A percentile compares a stretch with the other conserved stretches of the same genome.
Conservation (phyloP, 2,113 vertebrate species). For the Boulengeromyrus knoepffleri region DNA sequence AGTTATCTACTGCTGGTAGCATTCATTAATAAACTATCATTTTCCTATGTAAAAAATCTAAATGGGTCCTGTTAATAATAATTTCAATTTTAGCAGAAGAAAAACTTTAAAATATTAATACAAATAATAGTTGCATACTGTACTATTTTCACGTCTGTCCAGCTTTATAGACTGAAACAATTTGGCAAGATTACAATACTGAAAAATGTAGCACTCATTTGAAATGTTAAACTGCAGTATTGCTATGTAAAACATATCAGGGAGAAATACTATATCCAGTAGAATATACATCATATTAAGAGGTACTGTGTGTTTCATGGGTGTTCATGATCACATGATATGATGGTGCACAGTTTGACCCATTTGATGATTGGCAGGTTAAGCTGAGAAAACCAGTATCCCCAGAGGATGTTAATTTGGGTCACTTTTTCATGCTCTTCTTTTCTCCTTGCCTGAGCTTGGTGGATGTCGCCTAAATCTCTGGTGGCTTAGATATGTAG, state of each 20-base stretch:
- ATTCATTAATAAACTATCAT: background rate
- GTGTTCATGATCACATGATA: constrained; percentile 2
- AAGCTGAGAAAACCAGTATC: constrained; percentile 20
- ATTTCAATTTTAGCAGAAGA: background rate
- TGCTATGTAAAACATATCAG: background rate
- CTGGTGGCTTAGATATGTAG: constrained; percentile 39
- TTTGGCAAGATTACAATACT: background rate
- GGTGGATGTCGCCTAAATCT: constrained; percentile 48
- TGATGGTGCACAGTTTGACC: constrained; percentile 3
- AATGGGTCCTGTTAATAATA: background rate
- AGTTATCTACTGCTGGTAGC: no score
- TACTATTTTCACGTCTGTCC: background rate
- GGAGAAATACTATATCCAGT: background rate
- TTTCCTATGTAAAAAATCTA: background rate
- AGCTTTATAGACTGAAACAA: background rate
- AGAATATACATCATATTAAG: background rate
- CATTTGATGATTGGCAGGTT: constrained; percentile 16
- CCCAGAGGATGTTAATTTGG: constrained; percentile 14
- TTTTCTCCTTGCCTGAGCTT: constrained; percentile 33
- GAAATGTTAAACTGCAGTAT: background rate
- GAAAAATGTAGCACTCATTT: background rate
- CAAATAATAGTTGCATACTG: background rate
- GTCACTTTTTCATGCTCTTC: constrained; percentile 17
- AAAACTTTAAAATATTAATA: background rate
- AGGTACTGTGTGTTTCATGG: background rate